Base-by-base conservation (phyloP, 2,113 vertebrate species). In the Rhombomys opimus region DNA sequence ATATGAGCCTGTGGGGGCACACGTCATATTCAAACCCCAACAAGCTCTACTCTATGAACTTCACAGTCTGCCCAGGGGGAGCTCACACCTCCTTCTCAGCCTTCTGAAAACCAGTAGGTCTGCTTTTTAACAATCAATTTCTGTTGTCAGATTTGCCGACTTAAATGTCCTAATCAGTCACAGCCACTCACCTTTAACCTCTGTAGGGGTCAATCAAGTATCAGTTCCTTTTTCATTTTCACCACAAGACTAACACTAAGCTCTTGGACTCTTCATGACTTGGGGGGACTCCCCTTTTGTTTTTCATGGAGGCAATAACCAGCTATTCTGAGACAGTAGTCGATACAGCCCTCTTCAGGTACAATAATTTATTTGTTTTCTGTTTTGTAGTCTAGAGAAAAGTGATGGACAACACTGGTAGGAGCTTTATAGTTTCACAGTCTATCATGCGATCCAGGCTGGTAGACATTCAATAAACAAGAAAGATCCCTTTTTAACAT, bases 401-500 rank as follows among this genome's bases (percentile, higher is more conserved):
- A 38, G 1, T 30, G 18, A n/a, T 41, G 23, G 5, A 6, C 91
- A 46, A 30, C 54, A 3, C 7, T 89, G 41, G 7, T 20, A 90
- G 63, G 82, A 2, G 13, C 80, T 75, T 90, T 78, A 93, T 12
- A 82, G 1, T 96, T 94, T 87, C 61, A 96, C 86, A 77, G 27
- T 57, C 18, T 35, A 22, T 54, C 6, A n/a, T 54, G 0, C 38
- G 46, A 46, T 46, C 46, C 46, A 80, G 10, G 30, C 72, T 80
- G 17, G 50, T 59, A 85, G 59, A 76, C 41, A 82, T 8, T 57
- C 38, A 91, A 81, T 61, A 95, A 93, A 96, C 4, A 88, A 27
- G 68, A 61, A 93, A 98, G 81, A 15, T 81, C 35, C 41, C 80
- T n/a, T 93, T 46, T 86, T 63, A 67, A 78, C 30, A 86, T 41